These are phyloP conservation scores for Mythimna ferrago DNA, from an alignment of 2,888 invertebrate genomes.

Conservation along the genomic window DNA sequence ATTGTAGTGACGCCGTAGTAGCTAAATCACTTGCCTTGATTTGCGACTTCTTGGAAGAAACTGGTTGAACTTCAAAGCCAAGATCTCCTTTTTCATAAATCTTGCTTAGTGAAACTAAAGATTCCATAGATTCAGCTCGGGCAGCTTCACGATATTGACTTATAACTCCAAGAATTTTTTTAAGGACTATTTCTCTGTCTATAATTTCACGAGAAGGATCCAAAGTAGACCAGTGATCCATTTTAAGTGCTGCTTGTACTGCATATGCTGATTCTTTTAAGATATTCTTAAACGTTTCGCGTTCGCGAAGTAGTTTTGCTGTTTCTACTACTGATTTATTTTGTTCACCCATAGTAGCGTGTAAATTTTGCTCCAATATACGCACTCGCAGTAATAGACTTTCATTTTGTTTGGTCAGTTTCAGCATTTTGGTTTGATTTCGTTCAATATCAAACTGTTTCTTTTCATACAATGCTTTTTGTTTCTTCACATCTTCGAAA, in stretches of 20 bases:
- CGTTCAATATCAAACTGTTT: conserved; percentile 81
- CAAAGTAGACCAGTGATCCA: conserved; percentile 83
- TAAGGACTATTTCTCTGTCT: conserved; percentile 86
- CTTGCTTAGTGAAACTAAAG: conserved; percentile 87
- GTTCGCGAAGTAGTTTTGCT: conserved; percentile 88
- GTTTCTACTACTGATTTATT: conserved; percentile 85
- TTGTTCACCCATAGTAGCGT: conserved; percentile 87
- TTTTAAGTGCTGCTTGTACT: conserved; percentile 91
- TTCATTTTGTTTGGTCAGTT: conserved; percentile 83
- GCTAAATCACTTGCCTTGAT: background rate
- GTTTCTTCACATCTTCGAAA: conserved; percentile 89
- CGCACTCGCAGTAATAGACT: conserved; percentile 85
- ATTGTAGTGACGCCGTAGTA: conserved; percentile 13
- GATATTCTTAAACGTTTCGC: conserved; percentile 89
- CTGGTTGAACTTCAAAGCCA: conserved; percentile 91
- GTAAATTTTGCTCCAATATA: conserved; percentile 90
- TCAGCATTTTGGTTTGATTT: conserved; percentile 79
- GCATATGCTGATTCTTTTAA: conserved; percentile 91
- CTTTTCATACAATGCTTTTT: conserved; percentile 84
- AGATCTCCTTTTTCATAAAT: conserved; percentile 92
- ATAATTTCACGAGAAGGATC: conserved; percentile 84
- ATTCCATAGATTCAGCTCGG: conserved; percentile 82
- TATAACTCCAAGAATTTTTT: conserved; percentile 89
- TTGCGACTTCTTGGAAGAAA: conserved; percentile 8
- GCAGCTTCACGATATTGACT: conserved; percentile 80